Evolutionary conservation across 2,888 invertebrate genomes (phyloP), one percentile per base, ranked within the genome.

Genomic region (Dryobotodes eremita): DNA sequence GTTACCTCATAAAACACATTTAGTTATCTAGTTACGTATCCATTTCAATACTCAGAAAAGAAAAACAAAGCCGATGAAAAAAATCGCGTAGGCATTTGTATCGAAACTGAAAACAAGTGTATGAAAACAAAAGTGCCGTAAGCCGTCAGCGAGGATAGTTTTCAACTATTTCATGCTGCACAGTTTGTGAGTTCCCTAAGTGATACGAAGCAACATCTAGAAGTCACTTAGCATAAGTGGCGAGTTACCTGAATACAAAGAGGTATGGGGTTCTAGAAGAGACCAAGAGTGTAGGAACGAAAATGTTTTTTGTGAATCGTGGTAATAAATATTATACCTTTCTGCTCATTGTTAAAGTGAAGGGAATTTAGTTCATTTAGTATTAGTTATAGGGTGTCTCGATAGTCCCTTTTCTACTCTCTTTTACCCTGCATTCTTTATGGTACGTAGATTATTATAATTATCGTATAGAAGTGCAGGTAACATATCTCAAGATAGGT

Each of bases 141-240:
- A 89, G 84, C 74, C 70, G 87, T 84, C 86, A 72, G 71, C 26
- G 72, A 50, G 68, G 72, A 77, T 79, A 86, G 88, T 88, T 84
- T 84, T 82, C 84, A 89, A 86, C 89, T 88, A 86, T 87, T 77
- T 84, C 83, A 84, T 77, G 80, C 71, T 84, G 85, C 80, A 83
- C 78, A 80, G 83, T 81, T 85, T 72, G 84, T 77, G 80, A 82
- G 75, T 84, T 84, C 68, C 64, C 78, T 81, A 84, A 82, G 80
- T 77, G 84, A 85, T 90, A 75, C 23, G 71, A 62, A 79, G 80
- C 71, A 71, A 85, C 89, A 88, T 91, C 89, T 90, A 85, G 88
- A 88, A 91, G 90, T 92, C 95, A 95, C 96, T 96, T 95, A 95
- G 94, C 95, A 95, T 95, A 94, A 95, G 95, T 95, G 94, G 93